A percentile compares a stretch with the other conserved stretches of the same genome.
These are phyloP conservation scores for Malacoraja senta DNA, from an alignment of 2,797 vertebrate species.

Conservation along the genomic window DNA sequence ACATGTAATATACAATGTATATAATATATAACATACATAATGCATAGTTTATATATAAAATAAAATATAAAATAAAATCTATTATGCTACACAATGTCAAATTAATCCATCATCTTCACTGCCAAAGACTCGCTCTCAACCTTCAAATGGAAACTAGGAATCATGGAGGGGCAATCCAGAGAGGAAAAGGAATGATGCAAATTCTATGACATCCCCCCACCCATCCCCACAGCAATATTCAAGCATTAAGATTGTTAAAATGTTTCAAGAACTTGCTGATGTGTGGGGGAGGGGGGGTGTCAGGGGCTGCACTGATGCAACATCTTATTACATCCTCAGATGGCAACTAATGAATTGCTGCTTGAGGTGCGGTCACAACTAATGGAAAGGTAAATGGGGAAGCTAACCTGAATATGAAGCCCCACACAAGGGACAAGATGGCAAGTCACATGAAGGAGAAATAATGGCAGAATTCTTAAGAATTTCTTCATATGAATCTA, in stretches of 20 bases:
- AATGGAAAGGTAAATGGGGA: background rate
- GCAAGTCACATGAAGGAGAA: background rate
- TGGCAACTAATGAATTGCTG: background rate
- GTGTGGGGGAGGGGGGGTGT: too few relatives aligned
- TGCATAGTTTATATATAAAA: too few relatives aligned
- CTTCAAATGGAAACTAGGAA: background rate
- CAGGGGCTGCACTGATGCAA: background rate
- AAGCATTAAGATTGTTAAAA: background rate
- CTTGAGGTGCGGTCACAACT: background rate
- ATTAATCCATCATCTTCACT: background rate
- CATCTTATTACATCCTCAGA: background rate
- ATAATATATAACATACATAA: too few relatives aligned
- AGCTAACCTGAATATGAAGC: background rate
- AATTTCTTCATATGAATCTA: background rate
- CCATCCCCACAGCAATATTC: background rate
- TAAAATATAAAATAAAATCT: too few relatives aligned
- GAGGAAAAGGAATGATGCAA: background rate
- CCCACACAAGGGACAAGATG: background rate
- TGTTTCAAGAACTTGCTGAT: background rate
- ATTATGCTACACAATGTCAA: background rate
- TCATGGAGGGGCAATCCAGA: background rate
- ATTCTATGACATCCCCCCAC: too few relatives aligned
- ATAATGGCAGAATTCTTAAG: background rate
- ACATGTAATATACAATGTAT: too few relatives aligned
- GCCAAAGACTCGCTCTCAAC: background rate